Evolutionary conservation across 2,113 vertebrate species (phyloP).

Genomic region (Paralichthys olivaceus): DNA sequence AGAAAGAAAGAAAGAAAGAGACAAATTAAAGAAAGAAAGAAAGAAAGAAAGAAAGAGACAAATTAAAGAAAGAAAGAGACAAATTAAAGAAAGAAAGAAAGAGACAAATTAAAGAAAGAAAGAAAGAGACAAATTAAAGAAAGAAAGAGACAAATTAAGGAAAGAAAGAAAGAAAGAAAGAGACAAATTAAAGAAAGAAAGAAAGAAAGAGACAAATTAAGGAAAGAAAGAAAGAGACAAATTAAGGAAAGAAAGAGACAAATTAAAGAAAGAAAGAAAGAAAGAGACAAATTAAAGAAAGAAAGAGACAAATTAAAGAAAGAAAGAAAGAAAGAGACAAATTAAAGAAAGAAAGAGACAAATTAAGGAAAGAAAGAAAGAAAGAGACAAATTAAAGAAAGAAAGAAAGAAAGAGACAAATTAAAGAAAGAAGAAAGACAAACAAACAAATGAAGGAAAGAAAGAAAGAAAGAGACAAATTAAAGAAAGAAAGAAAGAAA

Average conservation of each 20-base stretch:
- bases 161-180: neutral
- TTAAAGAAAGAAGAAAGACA: slow-evolving; percentile 5
- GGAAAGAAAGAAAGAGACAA: too few species aligned
- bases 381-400: neutral
- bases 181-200: neutral
- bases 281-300: too few species aligned
- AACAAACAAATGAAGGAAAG: slow-evolving; percentile 17
- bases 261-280: neutral
- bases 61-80: neutral
- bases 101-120: neutral
- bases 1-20: neutral
- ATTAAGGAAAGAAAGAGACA: too few species aligned
- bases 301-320: neutral
- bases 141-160: too few species aligned
- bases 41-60: neutral
- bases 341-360: neutral
- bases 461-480: neutral
- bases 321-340: neutral
- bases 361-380: neutral
- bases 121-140: too few species aligned
- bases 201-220: slow-evolving; percentile 21
- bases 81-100: neutral
- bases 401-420: too few species aligned
- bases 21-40: neutral
- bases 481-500: neutral